Base-by-base conservation (phyloP, 1,140 invertebrate species). In the Hermetia illucens region DNA sequence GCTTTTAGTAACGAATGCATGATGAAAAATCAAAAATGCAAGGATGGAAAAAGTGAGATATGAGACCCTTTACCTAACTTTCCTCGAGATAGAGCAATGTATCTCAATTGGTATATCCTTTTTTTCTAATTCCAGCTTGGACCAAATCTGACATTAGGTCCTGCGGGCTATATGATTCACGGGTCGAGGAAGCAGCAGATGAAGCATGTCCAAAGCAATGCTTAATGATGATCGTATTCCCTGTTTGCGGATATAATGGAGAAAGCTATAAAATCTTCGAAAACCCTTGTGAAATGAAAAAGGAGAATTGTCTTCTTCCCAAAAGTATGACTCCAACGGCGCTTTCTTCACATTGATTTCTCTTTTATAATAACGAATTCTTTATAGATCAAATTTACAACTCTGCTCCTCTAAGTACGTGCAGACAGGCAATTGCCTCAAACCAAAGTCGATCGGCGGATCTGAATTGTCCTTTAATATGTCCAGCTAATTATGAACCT, bases 241-340 rank as follows among this genome's bases (percentile, higher is more conserved):
- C 30, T 13, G 30, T 32, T 32, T 32, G 30, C 17, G 30, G 30
- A 13, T 6, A 6, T 6, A 17, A 32, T 32, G 30, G 30, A 5
- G 9, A 32, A 17, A 5, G 6, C 5, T 6, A 5, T 16, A 32
- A 32, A 32, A 13, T 13, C 6, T 32, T 32, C 17, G 30, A 6
- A 32, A 32, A 32, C 30, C 10, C 10, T 8, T 32, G 30, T 32
- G 16, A 13, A 5, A 32, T 32, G 30, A 16, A 32, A 32, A 17
- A 17, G 6, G 16, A 32, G 6, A 5, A 17, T 13, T 32, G 30
- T 13, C 5, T 6, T 8, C 5, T 13, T 32, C 5, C 10, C 13
- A 32, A 32, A 32, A 32, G 24, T 27, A 27, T 9, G 24, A 27
- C 8, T 27, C 24, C n/a, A n/a, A n/a, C n/a, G n/a, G n/a, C 24